A percentile compares a stretch with the other conserved stretches of the same genome.
Evolutionary conservation across 2,797 vertebrate species (phyloP).

Genomic region (Myotis planiceps): DNA sequence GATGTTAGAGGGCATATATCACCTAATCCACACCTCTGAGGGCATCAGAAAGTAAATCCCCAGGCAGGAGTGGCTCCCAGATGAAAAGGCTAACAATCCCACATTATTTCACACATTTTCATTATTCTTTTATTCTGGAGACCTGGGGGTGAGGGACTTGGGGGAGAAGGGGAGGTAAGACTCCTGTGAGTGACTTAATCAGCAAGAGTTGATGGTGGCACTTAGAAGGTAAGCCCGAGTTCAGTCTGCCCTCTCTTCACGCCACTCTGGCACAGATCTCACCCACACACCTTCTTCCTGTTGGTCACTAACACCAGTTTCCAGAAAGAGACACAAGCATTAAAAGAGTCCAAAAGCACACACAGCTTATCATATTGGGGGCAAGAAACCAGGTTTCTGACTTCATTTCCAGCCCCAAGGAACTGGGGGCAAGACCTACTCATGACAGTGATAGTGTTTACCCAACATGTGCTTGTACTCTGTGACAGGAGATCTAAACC

Average conservation of each 20-base stretch:
- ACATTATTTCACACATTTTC: neutral
- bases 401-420: neutral
- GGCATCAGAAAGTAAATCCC: neutral
- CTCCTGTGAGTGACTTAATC: neutral
- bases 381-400: neutral
- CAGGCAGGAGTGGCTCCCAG: neutral
- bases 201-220: neutral
- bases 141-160: neutral
- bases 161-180: neutral
- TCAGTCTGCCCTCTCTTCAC: neutral
- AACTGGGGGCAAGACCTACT: neutral
- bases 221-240: neutral
- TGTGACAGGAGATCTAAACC: neutral
- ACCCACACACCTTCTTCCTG: neutral
- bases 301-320: neutral
- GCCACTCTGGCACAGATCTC: neutral
- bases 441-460: neutral
- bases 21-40: neutral
- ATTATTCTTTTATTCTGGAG: neutral
- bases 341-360: neutral
- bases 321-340: neutral
- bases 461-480: neutral
- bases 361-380: neutral
- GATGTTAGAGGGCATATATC: neutral
- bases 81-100: neutral